A percentile compares a stretch with the other conserved stretches of the same genome.
Conservation (phyloP, 2,113 vertebrate genomes). For the Mustelus asterias region DNA sequence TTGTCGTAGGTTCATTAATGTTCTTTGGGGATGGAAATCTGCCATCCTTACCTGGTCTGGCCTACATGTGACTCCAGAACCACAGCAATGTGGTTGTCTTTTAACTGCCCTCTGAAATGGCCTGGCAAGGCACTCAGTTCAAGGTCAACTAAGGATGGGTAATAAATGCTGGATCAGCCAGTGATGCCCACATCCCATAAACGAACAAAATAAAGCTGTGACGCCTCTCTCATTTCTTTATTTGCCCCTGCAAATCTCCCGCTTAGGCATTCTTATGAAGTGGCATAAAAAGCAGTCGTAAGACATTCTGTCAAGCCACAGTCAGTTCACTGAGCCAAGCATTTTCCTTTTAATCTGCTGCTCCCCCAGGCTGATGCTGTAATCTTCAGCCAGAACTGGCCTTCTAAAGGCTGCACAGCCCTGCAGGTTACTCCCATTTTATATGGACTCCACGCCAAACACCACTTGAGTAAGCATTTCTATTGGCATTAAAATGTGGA, state of each 20-base stretch:
- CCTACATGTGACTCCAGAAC: too few species aligned
- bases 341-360: background rate
- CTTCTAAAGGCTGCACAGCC: background rate
- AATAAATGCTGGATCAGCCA: too few species aligned
- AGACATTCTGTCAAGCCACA: background rate
- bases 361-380: background rate
- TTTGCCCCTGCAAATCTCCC: background rate
- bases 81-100: too few species aligned
- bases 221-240: background rate
- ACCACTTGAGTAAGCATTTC: background rate
- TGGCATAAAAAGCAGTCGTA: background rate
- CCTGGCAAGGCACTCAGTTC: too few species aligned
- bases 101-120: too few species aligned
- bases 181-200: too few species aligned
- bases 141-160: too few species aligned
- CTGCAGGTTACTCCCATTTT: background rate
- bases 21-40: too few species aligned
- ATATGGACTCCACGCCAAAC: background rate
- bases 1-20: too few species aligned
- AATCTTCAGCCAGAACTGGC: background rate
- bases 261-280: background rate
- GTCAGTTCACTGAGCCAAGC: background rate
- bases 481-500: background rate
- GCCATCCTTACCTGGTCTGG: too few species aligned
- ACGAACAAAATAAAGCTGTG: too few species aligned